Conservation (phyloP, 1,140 invertebrate genomes). For the Trinorchestia longiramus region DNA sequence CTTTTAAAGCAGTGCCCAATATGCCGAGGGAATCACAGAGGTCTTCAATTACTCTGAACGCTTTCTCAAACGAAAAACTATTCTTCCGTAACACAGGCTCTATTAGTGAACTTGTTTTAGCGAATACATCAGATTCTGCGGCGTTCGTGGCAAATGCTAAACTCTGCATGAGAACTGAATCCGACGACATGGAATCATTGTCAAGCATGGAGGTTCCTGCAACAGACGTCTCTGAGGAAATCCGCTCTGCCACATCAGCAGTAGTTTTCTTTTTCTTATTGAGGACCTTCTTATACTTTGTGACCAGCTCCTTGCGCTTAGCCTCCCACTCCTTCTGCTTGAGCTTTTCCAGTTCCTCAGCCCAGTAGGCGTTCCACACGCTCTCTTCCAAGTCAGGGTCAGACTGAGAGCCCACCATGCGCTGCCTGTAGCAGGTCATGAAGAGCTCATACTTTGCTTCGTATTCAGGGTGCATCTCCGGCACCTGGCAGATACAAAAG, state of each 20-base stretch:
- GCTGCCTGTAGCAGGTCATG: slow-evolving; percentile 30
- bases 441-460: slow-evolving; percentile 20
- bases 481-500: neutral
- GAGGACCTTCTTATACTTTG: slow-evolving; percentile 12
- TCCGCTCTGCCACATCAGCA: neutral
- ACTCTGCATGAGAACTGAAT: slow-evolving; percentile 37
- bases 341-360: neutral
- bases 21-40: neutral
- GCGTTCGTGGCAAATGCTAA: neutral
- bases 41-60: neutral
- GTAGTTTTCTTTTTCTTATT: slow-evolving; percentile 3
- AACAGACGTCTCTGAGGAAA: neutral
- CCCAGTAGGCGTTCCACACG: slow-evolving; percentile 17
- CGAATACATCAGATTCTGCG: neutral
- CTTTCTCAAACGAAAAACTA: neutral
- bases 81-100: neutral
- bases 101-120: neutral
- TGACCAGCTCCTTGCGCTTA: neutral
- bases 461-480: slow-evolving; percentile 36
- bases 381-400: neutral
- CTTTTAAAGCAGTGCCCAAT: slow-evolving; percentile 9
- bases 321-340: neutral
- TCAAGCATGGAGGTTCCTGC: neutral
- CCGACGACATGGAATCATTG: neutral
- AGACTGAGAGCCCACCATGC: neutral